phyloP scores from a whole-genome alignment of 2,797 vertebrate species.

The Eulemur rubriventer region DNA sequence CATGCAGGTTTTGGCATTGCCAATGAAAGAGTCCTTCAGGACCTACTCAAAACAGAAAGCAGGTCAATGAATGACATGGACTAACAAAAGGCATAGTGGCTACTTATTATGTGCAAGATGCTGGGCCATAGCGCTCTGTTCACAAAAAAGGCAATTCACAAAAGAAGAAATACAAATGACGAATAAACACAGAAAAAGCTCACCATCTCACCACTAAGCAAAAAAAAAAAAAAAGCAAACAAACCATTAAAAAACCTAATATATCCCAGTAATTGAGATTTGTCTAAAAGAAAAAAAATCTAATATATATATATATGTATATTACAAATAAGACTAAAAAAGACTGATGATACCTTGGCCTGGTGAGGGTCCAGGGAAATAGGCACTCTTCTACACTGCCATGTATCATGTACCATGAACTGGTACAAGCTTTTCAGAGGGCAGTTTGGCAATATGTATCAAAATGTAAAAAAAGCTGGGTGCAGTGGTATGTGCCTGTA shows the following conservation, averaged over 20 bases:
- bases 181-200: slow-evolving; percentile 17
- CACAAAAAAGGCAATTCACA: slow-evolving; percentile 44
- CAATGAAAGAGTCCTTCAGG: slow-evolving; percentile 94
- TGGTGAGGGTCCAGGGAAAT: background rate
- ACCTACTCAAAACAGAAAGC: slow-evolving; percentile 85
- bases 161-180: slow-evolving; percentile 41
- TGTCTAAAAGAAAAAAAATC: too few relatives aligned
- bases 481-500: background rate
- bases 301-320: too few relatives aligned
- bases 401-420: background rate
- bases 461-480: background rate
- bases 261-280: too few relatives aligned
- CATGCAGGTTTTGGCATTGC: slow-evolving; percentile 96
- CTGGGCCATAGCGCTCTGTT: background rate
- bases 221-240: background rate
- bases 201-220: background rate
- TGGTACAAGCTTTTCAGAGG: background rate
- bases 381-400: background rate
- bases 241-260: background rate
- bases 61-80: slow-evolving; percentile 17
- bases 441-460: background rate
- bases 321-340: background rate
- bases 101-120: background rate
- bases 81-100: background rate
- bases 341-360: background rate